phyloP scores from a whole-genome alignment of 2,113 vertebrate species.

The Catharus fuscescens region DNA sequence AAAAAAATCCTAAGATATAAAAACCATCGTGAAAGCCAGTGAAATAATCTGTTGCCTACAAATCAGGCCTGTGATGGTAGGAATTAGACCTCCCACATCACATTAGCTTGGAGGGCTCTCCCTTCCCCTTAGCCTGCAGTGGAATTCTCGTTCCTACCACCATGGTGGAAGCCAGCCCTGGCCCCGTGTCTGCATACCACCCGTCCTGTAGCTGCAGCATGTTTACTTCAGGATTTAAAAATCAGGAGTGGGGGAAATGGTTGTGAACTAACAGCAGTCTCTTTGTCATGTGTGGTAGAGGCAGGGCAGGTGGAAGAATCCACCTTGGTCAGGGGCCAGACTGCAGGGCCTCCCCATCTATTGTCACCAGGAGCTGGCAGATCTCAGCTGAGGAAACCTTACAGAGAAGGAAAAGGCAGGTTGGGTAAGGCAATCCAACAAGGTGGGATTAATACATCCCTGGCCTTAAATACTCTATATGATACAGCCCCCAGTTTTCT shows the following conservation, averaged over 20 bases:
- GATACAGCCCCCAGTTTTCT: neutral
- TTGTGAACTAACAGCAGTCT: neutral
- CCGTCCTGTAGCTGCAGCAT: neutral
- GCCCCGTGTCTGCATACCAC: conserved; percentile 32
- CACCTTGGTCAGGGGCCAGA: neutral
- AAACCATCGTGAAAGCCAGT: conserved; percentile 22
- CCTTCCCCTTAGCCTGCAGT: conserved; percentile 59
- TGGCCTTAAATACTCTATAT: neutral
- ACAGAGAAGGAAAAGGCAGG: neutral
- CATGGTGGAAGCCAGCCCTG: conserved; percentile 16
- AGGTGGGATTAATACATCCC: neutral
- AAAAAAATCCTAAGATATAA: neutral
- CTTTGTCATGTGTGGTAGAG: conserved; percentile 25
- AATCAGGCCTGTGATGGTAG: conserved; percentile 47
- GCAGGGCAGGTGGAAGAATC: conserved; percentile 10
- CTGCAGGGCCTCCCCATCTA: neutral
- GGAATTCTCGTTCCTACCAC: conserved; percentile 37
- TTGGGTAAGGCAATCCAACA: fast-evolving
- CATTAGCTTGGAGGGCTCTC: conserved; percentile 59
- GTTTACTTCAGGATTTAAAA: conserved; percentile 42
- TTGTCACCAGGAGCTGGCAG: neutral
- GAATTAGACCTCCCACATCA: conserved; percentile 71
- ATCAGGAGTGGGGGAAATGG: neutral
- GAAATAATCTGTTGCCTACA: conserved; percentile 59
- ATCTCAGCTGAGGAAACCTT: neutral